These are phyloP conservation scores for Tetrao urogallus DNA, from an alignment of 2,113 vertebrate genomes.

Conservation along the genomic window DNA sequence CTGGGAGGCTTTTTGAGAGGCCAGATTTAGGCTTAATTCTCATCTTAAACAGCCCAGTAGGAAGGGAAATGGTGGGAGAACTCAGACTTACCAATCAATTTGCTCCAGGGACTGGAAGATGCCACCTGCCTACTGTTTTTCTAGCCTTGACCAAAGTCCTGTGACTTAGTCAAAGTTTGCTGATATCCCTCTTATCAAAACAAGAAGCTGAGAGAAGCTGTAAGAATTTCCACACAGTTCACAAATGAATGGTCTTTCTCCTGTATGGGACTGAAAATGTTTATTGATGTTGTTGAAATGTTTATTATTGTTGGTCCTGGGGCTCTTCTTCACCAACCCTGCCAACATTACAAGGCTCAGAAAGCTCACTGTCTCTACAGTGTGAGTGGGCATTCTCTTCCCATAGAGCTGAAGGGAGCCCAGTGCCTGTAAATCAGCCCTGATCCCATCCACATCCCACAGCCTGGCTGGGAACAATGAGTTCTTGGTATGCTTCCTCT, in stretches of 20 bases:
- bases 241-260: too few species aligned
- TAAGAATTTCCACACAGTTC: too few species aligned
- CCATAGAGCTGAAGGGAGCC: neutral
- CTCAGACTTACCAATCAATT: neutral
- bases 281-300: too few species aligned
- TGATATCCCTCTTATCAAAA: neutral
- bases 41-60: neutral
- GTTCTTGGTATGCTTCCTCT: neutral
- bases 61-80: neutral
- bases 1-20: neutral
- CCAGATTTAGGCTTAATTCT: neutral
- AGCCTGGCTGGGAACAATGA: neutral
- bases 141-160: neutral
- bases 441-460: neutral
- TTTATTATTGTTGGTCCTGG: neutral
- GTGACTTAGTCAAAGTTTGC: neutral
- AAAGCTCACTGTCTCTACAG: neutral
- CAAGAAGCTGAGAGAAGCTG: neutral
- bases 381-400: neutral
- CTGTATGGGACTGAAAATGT: too few species aligned
- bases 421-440: neutral
- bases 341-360: neutral
- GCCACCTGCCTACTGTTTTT: neutral
- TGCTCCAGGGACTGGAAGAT: neutral
- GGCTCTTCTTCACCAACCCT: neutral